Base-by-base conservation (phyloP, 2,113 vertebrate species). In the Columba livia region DNA sequence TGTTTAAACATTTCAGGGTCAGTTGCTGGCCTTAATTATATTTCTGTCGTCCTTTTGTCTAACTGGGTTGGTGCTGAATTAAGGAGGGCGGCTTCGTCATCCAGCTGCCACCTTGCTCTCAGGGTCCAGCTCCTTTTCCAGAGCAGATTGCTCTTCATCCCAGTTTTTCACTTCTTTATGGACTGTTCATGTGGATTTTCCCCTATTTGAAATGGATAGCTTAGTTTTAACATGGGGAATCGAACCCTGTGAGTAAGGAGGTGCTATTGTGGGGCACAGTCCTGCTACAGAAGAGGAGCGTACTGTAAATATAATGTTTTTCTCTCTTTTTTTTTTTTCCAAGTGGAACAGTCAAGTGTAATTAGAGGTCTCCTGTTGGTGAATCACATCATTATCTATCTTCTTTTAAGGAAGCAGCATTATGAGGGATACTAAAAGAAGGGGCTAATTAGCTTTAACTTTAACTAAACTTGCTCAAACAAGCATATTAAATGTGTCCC, bases 1-100 rank as follows among this genome's bases (percentile, higher is more conserved):
- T 91, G 64, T 93, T 88, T 56, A 56, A 79, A 74, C 79, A 70
- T 61, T 65, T 92, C 93, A 84, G 62, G 65, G 88, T 88, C 92
- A 61, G 24, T 86, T 73, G 31, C 60, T 94, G 65, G 34, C 92
- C 73, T 88, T 79, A 85, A 36, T 75, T 78, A 10, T 88, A 67
- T 86, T 88, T 90, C 56, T 79, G 85, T 84, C 25, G 1, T 79
- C 65, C 88, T 91, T 54, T 78, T 83, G 67, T 88, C 56, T 70
- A 23, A 38, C 32, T 23, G 19, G 38, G 62, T 28, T 36, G 26
- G 54, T n/a, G 75, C 58, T 79, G 85, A 64, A 82, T 48, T 64
- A 42, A 91, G 56, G 44, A 71, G 82, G 54, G 44, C 2, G 2
- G 40, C 50, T 77, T 42, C 71, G n/a, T 58, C 0, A 0, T 60